phyloP scores from a whole-genome alignment of 2,113 vertebrate genomes.

The Pseudorasbora parva region DNA sequence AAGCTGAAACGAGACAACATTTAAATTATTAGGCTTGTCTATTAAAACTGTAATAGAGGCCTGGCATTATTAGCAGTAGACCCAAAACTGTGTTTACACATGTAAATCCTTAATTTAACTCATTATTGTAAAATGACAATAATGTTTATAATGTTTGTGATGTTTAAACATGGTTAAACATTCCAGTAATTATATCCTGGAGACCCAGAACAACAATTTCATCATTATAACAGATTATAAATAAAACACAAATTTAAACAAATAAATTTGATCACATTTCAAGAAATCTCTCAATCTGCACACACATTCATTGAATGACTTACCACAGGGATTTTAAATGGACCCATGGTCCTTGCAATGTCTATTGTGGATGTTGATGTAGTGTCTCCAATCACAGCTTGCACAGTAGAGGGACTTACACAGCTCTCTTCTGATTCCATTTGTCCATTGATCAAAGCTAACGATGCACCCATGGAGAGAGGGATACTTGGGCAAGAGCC shows the following conservation, averaged over 20 bases:
- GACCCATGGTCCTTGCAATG: slow-evolving; percentile 74
- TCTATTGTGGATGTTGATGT: slow-evolving; percentile 78
- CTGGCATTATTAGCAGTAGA: not conserved
- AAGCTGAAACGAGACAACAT: slow-evolving; percentile 67
- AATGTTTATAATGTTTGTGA: not conserved
- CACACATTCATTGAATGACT: slow-evolving; percentile 49
- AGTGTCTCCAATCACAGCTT: slow-evolving; percentile 78
- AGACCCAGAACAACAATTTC: not conserved
- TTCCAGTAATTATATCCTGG: not conserved
- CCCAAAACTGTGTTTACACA: not conserved
- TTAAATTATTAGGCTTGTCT: not conserved
- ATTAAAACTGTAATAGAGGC: not conserved
- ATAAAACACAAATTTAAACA: not conserved
- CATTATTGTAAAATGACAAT: not conserved
- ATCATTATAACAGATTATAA: not conserved
- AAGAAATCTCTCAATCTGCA: not conserved
- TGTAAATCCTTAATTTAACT: not conserved
- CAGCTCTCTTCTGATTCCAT: slow-evolving; percentile 58
- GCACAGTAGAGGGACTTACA: slow-evolving; percentile 63
- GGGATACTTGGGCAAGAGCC: slow-evolving; percentile 77
- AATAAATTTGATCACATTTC: not conserved
- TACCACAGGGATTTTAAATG: slow-evolving; percentile 78
- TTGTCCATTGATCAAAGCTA: slow-evolving; percentile 74
- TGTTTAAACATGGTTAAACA: not conserved
- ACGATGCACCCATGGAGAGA: slow-evolving; percentile 72